Conservation (phyloP, 2,113 vertebrate genomes). For the Ondatra zibethicus region DNA sequence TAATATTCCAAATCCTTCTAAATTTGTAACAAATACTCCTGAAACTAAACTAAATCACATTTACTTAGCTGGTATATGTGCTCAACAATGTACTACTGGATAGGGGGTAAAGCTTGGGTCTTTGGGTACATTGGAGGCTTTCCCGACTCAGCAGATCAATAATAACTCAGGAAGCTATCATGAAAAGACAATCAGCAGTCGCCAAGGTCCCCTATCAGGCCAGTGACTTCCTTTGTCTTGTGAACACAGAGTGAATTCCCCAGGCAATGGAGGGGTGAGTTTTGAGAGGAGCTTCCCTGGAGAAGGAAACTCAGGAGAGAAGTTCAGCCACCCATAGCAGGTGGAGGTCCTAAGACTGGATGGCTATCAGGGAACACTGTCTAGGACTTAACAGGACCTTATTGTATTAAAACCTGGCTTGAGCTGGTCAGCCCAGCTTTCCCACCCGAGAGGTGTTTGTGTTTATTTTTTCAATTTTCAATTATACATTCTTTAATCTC, state of each 20-base stretch:
- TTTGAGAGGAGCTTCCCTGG: neutral
- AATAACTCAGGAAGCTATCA: neutral
- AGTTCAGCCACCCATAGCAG: neutral
- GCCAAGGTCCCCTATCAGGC: neutral
- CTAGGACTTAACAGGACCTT: neutral
- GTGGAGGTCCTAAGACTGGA: neutral
- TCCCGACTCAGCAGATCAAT: neutral
- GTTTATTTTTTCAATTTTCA: neutral
- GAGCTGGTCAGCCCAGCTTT: neutral
- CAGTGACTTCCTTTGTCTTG: neutral
- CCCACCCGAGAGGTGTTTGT: neutral
- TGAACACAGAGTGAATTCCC: neutral
- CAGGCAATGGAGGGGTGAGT: too few relatives aligned
- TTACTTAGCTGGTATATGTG: neutral
- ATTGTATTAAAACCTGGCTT: neutral
- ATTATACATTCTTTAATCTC: neutral
- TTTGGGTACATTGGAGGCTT: too few relatives aligned
- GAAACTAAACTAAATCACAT: slow-evolving; percentile 21
- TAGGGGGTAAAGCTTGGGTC: too few relatives aligned
- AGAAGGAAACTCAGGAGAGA: neutral
- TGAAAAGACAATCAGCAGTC: neutral
- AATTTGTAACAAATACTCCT: neutral
- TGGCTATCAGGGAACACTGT: too few relatives aligned
- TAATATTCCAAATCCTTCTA: slow-evolving; percentile 1
- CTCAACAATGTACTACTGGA: neutral